Percentiles rank a stretch among this genome's conserved stretches.
Evolutionary conservation across 1,140 invertebrate genomes (phyloP).

Genomic region (Bathynomus jamesi): DNA sequence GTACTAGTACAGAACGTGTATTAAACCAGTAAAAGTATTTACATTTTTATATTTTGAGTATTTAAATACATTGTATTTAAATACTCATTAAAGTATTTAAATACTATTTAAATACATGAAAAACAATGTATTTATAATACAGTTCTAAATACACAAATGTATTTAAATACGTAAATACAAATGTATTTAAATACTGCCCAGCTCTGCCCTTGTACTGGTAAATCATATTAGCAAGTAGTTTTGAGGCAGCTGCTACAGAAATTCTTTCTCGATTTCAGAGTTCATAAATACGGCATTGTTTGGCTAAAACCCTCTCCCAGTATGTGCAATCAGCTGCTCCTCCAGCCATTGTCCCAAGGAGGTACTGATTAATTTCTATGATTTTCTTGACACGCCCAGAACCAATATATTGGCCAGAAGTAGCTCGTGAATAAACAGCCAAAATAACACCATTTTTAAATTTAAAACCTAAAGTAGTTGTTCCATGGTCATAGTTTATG

Average conservation of each 20-base stretch:
- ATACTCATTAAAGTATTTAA: too few relatives aligned
- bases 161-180: too few relatives aligned
- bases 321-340: conserved; percentile 97
- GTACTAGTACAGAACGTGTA: too few relatives aligned
- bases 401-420: conserved; percentile 89
- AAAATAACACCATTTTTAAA: conserved; percentile 91
- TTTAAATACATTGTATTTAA: too few relatives aligned
- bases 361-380: conserved; percentile 92
- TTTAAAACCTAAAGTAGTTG: conserved; percentile 93
- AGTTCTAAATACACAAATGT: too few relatives aligned
- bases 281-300: conserved; percentile 93
- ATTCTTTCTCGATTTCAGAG: conserved; percentile 91
- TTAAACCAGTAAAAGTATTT: too few relatives aligned
- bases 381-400: conserved; percentile 95
- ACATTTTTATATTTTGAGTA: too few relatives aligned
- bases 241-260: conserved; percentile 95
- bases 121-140: too few relatives aligned
- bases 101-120: too few relatives aligned
- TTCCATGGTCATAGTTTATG: conserved; percentile 93
- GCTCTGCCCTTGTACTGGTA: conserved; percentile 98
- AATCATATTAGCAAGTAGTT: conserved; percentile 95
- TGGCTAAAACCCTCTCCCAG: conserved; percentile 91
- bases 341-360: conserved; percentile 79
- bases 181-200: too few relatives aligned
- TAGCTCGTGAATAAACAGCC: conserved; percentile 94